Evolutionary conservation across 2,113 vertebrate species (phyloP).

Genomic region (Nerophis lumbriciformis): DNA sequence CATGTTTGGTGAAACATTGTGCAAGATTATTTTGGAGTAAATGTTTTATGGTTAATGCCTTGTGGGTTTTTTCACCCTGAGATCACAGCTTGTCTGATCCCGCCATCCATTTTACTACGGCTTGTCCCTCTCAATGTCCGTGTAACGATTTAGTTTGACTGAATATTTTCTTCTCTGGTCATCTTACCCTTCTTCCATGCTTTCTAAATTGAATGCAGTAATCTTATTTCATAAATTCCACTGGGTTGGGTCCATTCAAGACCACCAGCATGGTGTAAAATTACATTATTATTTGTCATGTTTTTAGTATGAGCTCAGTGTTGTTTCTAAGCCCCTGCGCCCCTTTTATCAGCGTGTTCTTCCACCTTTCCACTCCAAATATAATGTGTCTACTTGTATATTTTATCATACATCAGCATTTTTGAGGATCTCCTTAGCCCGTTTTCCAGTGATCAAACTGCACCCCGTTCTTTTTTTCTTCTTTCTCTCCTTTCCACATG

Average conservation of each 20-base stretch:
- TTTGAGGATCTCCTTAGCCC: neutral
- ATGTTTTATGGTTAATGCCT: conserved; percentile 9
- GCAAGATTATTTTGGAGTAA: conserved; percentile 12
- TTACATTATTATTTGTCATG: conserved; percentile 27
- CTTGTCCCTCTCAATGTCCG: neutral
- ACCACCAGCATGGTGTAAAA: conserved; percentile 46
- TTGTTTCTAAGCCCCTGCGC: conserved; percentile 17
- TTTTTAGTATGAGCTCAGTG: conserved; percentile 24
- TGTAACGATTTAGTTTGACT: too few species aligned
- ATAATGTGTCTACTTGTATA: conserved; percentile 10
- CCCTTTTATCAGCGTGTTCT: neutral
- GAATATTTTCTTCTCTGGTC: neutral
- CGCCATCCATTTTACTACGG: conserved; percentile 28
- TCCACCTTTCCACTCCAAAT: neutral
- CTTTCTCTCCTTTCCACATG: conserved; percentile 1
- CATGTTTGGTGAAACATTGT: conserved; percentile 22
- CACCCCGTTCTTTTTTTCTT: conserved; percentile 14
- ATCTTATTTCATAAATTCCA: conserved; percentile 22
- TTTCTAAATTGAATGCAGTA: conserved; percentile 21
- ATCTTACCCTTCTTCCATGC: conserved; percentile 20
- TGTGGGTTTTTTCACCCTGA: neutral
- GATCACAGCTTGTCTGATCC: conserved; percentile 10
- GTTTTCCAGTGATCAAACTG: neutral
- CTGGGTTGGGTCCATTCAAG: conserved; percentile 19
- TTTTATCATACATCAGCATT: conserved; percentile 7